Conservation (phyloP, 2,797 vertebrate genomes). For the Botia kubotai region DNA sequence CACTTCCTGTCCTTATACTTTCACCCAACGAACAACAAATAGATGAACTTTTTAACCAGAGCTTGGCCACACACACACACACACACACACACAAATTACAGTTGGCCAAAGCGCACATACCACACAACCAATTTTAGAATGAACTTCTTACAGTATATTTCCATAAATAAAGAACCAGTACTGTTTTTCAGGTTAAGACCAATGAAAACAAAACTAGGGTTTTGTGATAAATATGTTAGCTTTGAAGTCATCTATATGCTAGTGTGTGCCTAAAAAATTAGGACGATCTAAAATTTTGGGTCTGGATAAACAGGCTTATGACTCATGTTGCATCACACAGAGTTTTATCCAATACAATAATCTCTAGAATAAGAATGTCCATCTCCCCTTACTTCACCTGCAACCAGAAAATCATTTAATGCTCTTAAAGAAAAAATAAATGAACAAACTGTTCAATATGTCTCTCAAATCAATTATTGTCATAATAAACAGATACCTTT, state of each 20-base stretch:
- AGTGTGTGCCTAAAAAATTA: too few species aligned
- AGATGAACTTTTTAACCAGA: conserved; percentile 50
- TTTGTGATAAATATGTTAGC: not conserved
- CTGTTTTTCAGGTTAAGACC: not conserved
- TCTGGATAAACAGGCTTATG: too few species aligned
- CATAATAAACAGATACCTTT: too few species aligned
- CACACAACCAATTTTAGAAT: conserved; percentile 19
- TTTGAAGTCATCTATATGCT: too few species aligned
- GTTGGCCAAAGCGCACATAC: conserved; percentile 36
- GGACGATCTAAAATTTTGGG: too few species aligned
- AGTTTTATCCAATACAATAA: too few species aligned
- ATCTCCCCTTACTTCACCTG: too few species aligned
- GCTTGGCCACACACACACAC: conserved; percentile 11
- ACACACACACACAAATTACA: not conserved
- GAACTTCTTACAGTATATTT: conserved; percentile 14
- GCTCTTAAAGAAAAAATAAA: too few species aligned
- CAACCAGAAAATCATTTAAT: not conserved
- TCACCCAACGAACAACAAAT: conserved; percentile 54
- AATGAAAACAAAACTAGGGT: not conserved
- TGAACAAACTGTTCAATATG: too few species aligned
- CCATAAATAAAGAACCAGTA: conserved; percentile 8
- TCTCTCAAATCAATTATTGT: too few species aligned
- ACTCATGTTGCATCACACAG: too few species aligned
- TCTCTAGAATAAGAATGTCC: too few species aligned
- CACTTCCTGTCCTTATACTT: conserved; percentile 56